Conservation (phyloP, 1,140 invertebrate genomes). For the Paramacrobiotus metropolitanus region DNA sequence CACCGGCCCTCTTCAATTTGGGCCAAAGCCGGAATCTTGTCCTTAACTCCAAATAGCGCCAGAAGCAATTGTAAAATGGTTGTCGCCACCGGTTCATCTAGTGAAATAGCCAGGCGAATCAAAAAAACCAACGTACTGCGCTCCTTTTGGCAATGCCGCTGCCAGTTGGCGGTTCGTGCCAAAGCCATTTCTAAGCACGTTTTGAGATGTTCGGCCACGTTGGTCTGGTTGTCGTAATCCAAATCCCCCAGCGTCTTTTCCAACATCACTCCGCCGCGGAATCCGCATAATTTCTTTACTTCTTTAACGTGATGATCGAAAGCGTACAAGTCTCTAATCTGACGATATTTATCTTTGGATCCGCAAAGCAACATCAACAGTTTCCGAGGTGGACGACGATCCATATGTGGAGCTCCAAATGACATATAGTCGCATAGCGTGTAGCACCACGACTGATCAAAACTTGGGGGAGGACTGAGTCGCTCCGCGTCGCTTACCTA, state of each 20-base stretch:
- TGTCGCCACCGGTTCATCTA: constrained; percentile 78
- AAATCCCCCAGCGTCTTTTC: constrained; percentile 23
- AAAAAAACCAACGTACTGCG: constrained; percentile 44
- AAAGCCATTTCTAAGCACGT: constrained; percentile 73
- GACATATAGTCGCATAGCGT: constrained; percentile 85
- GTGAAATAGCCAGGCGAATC: constrained; percentile 45
- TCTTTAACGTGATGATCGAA: constrained; percentile 24
- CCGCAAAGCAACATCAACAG: constrained; percentile 75
- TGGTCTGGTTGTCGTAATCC: constrained; percentile 67
- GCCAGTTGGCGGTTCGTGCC: constrained; percentile 79
- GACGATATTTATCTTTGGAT: constrained; percentile 80
- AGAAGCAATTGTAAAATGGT: constrained; percentile 70
- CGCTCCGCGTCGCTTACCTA: constrained; percentile 4
- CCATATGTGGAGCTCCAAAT: constrained; percentile 29
- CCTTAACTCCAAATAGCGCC: constrained; percentile 6
- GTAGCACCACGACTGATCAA: constrained; percentile 40
- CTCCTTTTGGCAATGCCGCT: constrained; percentile 58
- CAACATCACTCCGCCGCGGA: constrained; percentile 17
- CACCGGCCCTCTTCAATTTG: neutral
- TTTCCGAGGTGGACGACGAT: constrained; percentile 47
- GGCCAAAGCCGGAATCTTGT: neutral
- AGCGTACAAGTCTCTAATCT: constrained; percentile 72
- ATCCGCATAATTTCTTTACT: constrained; percentile 22
- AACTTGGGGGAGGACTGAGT: constrained; percentile 13
- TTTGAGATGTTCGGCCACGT: constrained; percentile 80